Evolutionary conservation across 2,888 invertebrate species (phyloP), one percentile per base, ranked within the genome.

Genomic region (Lycaena phlaeas): DNA sequence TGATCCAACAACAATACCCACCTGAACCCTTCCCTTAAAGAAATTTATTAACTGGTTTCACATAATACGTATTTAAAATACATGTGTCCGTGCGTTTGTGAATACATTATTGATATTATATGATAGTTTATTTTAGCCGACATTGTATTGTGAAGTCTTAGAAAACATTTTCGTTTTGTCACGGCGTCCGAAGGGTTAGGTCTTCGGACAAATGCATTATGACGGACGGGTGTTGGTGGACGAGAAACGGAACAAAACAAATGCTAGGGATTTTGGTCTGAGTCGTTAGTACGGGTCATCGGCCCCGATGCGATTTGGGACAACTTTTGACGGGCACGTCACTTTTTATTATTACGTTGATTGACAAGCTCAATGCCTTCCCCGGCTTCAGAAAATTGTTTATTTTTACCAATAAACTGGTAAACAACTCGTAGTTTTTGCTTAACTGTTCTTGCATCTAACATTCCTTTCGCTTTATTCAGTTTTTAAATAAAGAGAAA

Each of bases 21-120:
- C 60, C 61, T 56, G 61, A 61, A 61, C 62, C 65, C 61, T 59
- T 59, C 54, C 56, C 62, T 61, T 57, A 54, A 55, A 53, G 48
- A 51, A 56, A 59, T 58, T 63, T 61, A 69, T 68, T 62, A 82
- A 82, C 84, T 74, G 76, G 84, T 84, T 81, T 61, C 63, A 52
- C 66, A 84, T 79, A 84, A 82, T 81, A 75, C 68, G 69, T 75
- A 72, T 81, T 82, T 82, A 79, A 81, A 81, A 81, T 79, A 84
- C 81, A 82, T 81, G 76, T 82, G 81, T 82, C 73, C 68, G 72
- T 67, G 57, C 62, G 59, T 66, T 57, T 61, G 56, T 67, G 70
- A 71, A 77, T 76, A 67, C 75, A 81, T 77, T 81, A 81, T 82
- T 81, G 82, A 81, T 81, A 82, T 82, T 82, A 74, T 79, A 81